Conservation (phyloP, 2,113 vertebrate genomes). For the Pelecanus crispus region DNA sequence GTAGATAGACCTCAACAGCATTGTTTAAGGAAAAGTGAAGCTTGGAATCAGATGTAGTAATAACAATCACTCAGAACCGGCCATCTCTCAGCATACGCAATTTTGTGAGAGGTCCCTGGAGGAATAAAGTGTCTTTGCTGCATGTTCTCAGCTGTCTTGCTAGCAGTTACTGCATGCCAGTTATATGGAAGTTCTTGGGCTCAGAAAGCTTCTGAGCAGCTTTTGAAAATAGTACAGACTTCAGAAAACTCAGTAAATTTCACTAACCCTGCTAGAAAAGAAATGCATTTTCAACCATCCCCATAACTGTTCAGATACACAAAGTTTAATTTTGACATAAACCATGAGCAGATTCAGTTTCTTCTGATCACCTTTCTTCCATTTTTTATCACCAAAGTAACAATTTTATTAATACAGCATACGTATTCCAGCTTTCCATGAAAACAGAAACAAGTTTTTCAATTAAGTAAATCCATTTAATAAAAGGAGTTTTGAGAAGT, state of each 20-base stretch:
- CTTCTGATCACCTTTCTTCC: background rate
- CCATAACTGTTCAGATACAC: background rate
- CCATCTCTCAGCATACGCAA: background rate
- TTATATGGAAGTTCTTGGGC: accelerated
- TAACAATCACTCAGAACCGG: background rate
- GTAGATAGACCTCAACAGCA: background rate
- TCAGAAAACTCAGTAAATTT: background rate
- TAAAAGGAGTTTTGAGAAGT: background rate
- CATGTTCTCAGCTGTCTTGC: background rate
- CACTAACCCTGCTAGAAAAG: background rate
- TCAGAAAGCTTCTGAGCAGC: background rate
- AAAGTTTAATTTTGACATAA: background rate
- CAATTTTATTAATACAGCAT: background rate
- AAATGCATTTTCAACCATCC: background rate
- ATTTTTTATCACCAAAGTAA: background rate
- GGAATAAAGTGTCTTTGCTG: background rate
- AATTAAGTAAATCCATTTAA: background rate
- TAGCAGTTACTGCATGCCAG: background rate
- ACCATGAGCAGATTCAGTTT: background rate
- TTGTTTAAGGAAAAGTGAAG: background rate
- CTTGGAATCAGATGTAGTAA: background rate
- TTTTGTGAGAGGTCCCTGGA: background rate
- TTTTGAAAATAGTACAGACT: background rate
- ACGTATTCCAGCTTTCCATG: background rate
- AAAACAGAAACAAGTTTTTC: background rate